Base-by-base conservation (phyloP, 1,140 invertebrate species). In the Odontomachus brunneus region DNA sequence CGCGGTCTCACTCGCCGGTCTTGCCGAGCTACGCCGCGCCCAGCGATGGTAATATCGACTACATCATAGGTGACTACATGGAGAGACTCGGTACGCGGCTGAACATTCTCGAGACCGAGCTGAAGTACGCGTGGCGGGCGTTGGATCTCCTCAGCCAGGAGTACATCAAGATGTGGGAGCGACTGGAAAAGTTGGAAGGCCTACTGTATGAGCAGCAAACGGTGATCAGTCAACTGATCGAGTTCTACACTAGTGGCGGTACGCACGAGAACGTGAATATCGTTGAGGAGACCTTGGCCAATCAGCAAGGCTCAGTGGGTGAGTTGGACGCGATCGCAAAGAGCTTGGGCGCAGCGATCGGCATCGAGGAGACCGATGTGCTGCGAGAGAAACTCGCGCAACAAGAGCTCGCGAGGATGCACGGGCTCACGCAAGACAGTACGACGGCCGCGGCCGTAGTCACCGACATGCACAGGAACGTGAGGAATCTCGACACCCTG, bases 161-260 rank as follows among this genome's bases (percentile, higher is more conserved):
- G 91, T 99, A 98, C 89, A 97, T 98, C 17, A 97, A 98, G 91
- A 99, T 99, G 96, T 98, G 98, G 98, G 97, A 98, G 91, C 95
- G 97, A 71, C 94, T 99, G 62, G 98, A 99, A 90, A 98, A 98
- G 92, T 94, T 98, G n/a, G 98, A 99, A 92, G 96, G 97, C 53
- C 95, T 99, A 59, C 95, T 98, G 0, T 97, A 96, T 89, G 97
- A 98, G 90, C 98, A 99, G 93, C 98, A 98, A 91, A 96, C 97
- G 83, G 97, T 98, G n/a, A 98, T 99, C 75, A 96, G 96, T 26
- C 98, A 98, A 91, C 94, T 99, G 88, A 96, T 98, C 91, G 97
- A 97, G 89, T 96, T 97, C 89, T 98, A 97, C 89, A 89, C 94
- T 0, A 90, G 94, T 86, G 89, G 91, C 48, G 85, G 94, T 65